Percentiles rank a stretch among this genome's conserved stretches.
Evolutionary conservation across 1,140 invertebrate species (phyloP).

Genomic region (Pinna nobilis): DNA sequence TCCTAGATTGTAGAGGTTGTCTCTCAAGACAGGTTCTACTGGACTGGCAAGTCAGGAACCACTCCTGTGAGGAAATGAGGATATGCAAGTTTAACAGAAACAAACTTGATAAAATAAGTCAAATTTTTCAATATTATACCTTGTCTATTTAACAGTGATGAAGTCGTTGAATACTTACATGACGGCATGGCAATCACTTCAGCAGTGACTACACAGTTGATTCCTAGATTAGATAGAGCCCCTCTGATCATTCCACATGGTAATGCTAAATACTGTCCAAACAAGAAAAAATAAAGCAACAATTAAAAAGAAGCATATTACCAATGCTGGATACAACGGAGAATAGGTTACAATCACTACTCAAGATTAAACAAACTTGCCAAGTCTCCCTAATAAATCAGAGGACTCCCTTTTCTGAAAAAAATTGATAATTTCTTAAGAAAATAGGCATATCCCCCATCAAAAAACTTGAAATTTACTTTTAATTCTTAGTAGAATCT

Average conservation of each 20-base stretch:
- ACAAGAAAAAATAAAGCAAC: no score
- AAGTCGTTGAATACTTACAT: conserved; percentile 82
- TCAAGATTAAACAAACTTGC: no score
- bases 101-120: neutral
- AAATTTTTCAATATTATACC: neutral
- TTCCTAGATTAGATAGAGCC: conserved; percentile 94
- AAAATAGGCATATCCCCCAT: no score
- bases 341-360: no score
- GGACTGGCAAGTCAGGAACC: neutral
- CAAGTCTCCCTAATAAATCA: no score
- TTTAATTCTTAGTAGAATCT: no score
- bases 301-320: no score
- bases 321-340: no score
- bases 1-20: neutral
- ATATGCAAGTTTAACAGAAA: neutral
- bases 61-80: neutral
- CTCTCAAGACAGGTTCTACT: neutral
- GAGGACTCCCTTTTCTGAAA: no score
- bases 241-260: conserved; percentile 97
- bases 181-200: conserved; percentile 94
- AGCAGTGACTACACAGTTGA: conserved; percentile 94
- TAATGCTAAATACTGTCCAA: conserved; percentile 95
- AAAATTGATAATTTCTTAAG: no score
- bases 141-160: neutral
- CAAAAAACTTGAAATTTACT: no score